Conservation (phyloP, 2,888 invertebrate genomes). For the Agrochola lota region DNA sequence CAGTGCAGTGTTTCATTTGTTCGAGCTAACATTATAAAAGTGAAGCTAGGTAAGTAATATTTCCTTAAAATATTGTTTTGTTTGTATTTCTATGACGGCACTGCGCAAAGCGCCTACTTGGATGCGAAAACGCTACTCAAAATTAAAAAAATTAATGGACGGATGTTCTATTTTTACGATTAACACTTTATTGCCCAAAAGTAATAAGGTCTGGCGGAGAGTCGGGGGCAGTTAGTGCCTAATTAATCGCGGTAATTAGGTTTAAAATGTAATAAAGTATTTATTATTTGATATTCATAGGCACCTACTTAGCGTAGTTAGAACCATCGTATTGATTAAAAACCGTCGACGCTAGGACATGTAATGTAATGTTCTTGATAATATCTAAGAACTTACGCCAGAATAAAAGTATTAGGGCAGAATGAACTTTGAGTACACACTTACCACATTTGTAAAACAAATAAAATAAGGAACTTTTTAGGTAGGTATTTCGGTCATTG, state of each 20-base stretch:
- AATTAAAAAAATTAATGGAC: no score
- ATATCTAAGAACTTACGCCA: background rate
- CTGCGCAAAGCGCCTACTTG: no score
- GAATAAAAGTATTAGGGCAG: no score
- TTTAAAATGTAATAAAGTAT: background rate
- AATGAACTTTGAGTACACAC: no score
- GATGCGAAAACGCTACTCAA: no score
- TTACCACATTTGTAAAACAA: background rate
- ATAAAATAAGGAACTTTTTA: background rate
- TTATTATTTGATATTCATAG: background rate
- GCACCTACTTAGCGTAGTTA: background rate
- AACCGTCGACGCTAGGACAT: background rate
- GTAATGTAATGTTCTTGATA: background rate
- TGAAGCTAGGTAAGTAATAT: slow-evolving; percentile 5
- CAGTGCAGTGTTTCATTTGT: slow-evolving; percentile 2
- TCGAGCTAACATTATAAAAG: background rate
- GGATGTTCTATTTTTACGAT: no score
- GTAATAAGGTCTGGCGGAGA: background rate
- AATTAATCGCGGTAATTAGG: background rate
- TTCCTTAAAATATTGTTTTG: slow-evolving; percentile 1
- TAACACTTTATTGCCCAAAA: no score
- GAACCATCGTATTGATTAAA: background rate
- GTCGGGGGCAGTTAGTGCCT: no score
- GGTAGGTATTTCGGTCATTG: no score
- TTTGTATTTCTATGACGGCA: background rate